phyloP scores from a whole-genome alignment of 2,113 vertebrate species.

The Mystacornis crossleyi region DNA sequence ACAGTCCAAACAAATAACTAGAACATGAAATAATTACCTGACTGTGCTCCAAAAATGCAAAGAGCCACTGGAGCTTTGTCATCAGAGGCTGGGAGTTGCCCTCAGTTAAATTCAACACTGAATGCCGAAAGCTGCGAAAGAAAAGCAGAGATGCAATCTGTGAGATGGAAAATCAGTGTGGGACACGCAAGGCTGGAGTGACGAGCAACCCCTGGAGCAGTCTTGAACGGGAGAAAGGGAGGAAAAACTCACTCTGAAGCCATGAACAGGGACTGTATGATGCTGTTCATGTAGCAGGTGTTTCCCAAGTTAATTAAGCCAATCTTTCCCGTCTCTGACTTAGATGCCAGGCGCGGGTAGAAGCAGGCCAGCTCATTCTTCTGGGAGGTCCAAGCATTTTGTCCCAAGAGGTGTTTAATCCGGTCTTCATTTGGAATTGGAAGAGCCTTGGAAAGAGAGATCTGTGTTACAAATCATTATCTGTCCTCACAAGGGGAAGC shows the following conservation, averaged over 20 bases:
- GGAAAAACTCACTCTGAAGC: conserved; percentile 79
- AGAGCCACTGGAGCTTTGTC: conserved; percentile 84
- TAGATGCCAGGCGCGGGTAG: conserved; percentile 79
- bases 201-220: not conserved
- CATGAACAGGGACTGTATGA: conserved; percentile 86
- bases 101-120: conserved; percentile 78
- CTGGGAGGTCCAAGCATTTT: conserved; percentile 84
- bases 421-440: conserved; percentile 81
- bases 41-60: conserved; percentile 85
- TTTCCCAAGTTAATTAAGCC: conserved; percentile 85
- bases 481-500: not conserved
- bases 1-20: conserved; percentile 62
- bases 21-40: conserved; percentile 76
- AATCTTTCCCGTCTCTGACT: conserved; percentile 83
- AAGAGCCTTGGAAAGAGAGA: conserved; percentile 69
- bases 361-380: conserved; percentile 79
- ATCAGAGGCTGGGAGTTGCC: conserved; percentile 82
- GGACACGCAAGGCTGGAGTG: rapidly evolving
- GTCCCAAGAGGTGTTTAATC: conserved; percentile 82
- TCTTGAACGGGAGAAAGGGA: not conserved
- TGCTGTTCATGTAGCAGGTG: conserved; percentile 87
- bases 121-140: conserved; percentile 78
- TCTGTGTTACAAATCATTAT: not conserved
- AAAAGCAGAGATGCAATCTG: not conserved
- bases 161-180: not conserved